Percentiles rank a stretch among this genome's conserved stretches.
Conservation (phyloP, 2,888 invertebrate genomes). For the Cynaeus angustus region DNA sequence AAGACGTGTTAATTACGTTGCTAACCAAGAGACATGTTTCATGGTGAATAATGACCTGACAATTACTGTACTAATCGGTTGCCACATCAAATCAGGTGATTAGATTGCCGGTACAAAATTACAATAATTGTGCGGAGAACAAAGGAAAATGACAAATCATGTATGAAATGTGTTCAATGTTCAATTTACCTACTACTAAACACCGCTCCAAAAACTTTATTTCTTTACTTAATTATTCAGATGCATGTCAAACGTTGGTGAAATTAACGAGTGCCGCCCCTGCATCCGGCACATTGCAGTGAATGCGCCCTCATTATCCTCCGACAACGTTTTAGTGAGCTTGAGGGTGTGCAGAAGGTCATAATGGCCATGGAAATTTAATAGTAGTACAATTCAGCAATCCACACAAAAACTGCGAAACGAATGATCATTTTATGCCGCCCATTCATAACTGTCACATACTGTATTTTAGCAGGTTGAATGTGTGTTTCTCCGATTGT, state of each 20-base stretch:
- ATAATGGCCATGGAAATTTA: conserved; percentile 68
- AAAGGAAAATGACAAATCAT: too few relatives aligned
- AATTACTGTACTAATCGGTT: conserved; percentile 51
- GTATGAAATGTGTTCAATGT: too few relatives aligned
- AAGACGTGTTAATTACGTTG: conserved; percentile 48
- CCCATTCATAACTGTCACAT: conserved; percentile 52
- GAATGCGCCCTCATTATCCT: conserved; percentile 61
- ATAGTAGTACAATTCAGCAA: conserved; percentile 66
- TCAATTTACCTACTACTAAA: too few relatives aligned
- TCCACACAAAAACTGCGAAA: conserved; percentile 64
- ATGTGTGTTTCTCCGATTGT: conserved; percentile 63
- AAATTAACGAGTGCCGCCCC: conserved; percentile 55
- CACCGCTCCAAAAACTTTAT: too few relatives aligned
- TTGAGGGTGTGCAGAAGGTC: conserved; percentile 58
- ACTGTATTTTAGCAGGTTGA: conserved; percentile 61
- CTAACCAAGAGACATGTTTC: conserved; percentile 52
- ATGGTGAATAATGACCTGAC: conserved; percentile 54
- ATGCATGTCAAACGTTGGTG: conserved; percentile 55
- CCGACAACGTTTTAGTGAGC: conserved; percentile 54
- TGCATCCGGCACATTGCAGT: conserved; percentile 43
- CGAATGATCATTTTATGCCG: conserved; percentile 67
- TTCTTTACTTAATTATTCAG: conserved; percentile 47
- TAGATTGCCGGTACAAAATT: conserved; percentile 23
- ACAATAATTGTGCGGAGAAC: too few relatives aligned
- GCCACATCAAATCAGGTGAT: conserved; percentile 46